Percentiles rank a stretch among this genome's conserved stretches.
These are phyloP conservation scores for Lethrus apterus DNA, from an alignment of 1,140 invertebrate genomes.

Conservation along the genomic window DNA sequence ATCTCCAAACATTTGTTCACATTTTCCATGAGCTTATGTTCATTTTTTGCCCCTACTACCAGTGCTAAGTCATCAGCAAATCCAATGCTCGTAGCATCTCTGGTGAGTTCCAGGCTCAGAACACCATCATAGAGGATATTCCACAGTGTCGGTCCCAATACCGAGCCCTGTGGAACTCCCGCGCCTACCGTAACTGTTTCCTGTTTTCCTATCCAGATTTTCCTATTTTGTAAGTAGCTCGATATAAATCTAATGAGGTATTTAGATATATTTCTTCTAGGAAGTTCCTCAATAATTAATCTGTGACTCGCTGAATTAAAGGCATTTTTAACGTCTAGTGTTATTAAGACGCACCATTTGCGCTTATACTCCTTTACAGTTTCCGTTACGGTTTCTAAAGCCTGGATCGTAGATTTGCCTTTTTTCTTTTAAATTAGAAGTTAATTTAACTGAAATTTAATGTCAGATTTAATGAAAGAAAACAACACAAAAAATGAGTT, in stretches of 20 bases:
- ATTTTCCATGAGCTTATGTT: background rate
- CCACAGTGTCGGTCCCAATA: background rate
- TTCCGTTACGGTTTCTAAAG: slow-evolving; percentile 3
- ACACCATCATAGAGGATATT: slow-evolving; percentile 1
- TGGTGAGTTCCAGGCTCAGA: background rate
- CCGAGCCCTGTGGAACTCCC: background rate
- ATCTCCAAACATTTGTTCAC: background rate
- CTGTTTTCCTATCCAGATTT: background rate
- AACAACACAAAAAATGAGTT: too few species aligned
- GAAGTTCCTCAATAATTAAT: slow-evolving; percentile 9
- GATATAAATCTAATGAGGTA: slow-evolving; percentile 1
- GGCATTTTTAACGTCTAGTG: slow-evolving; percentile 21
- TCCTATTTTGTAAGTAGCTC: slow-evolving; percentile 1
- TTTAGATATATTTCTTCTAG: background rate
- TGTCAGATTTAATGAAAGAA: too few species aligned
- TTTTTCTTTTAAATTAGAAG: too few species aligned
- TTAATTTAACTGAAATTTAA: too few species aligned
- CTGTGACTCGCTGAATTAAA: slow-evolving; percentile 16
- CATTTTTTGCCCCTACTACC: background rate
- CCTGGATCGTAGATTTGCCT: slow-evolving; percentile 7
- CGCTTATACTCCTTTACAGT: background rate
- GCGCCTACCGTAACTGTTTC: background rate
- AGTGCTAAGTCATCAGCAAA: slow-evolving; percentile 4
- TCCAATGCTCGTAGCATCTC: background rate
- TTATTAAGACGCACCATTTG: slow-evolving; percentile 14